phyloP scores from a whole-genome alignment of 1,140 invertebrate species.

The Holcopasites calliopsidis region DNA sequence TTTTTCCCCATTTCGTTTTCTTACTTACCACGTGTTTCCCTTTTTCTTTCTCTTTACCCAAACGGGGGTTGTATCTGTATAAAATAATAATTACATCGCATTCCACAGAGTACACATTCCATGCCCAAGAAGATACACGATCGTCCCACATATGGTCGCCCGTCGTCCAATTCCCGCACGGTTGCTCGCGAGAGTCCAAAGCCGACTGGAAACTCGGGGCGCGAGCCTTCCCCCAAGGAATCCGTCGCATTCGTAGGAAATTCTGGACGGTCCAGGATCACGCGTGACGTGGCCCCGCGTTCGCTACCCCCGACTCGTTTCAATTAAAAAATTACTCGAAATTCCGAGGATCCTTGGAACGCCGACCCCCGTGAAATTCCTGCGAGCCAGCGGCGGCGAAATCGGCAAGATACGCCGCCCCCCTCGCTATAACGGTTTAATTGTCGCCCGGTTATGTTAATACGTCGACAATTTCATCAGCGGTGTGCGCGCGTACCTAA shows the following conservation, averaged over 20 bases:
- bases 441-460: conserved; percentile 65
- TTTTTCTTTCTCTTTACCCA: too few species aligned
- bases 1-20: too few species aligned
- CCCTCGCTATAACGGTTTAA: conserved; percentile 51
- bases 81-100: too few species aligned
- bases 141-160: too few species aligned
- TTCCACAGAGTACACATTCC: too few species aligned
- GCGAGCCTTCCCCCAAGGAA: background rate
- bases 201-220: background rate
- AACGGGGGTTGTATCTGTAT: too few species aligned
- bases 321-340: conserved; percentile 36
- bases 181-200: background rate
- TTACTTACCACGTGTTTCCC: too few species aligned
- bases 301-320: conserved; percentile 10
- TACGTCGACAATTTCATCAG: conserved; percentile 65
- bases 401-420: conserved; percentile 15
- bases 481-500: conserved; percentile 53
- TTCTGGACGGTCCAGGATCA: background rate
- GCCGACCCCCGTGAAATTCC: conserved; percentile 23
- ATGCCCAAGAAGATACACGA: too few species aligned
- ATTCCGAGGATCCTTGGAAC: conserved; percentile 17
- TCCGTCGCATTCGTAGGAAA: conserved; percentile 10
- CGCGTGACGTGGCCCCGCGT: background rate
- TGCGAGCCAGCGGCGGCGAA: background rate
- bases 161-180: background rate